Evolutionary conservation across 2,888 invertebrate species (phyloP).

Genomic region (Danaus chrysippus): DNA sequence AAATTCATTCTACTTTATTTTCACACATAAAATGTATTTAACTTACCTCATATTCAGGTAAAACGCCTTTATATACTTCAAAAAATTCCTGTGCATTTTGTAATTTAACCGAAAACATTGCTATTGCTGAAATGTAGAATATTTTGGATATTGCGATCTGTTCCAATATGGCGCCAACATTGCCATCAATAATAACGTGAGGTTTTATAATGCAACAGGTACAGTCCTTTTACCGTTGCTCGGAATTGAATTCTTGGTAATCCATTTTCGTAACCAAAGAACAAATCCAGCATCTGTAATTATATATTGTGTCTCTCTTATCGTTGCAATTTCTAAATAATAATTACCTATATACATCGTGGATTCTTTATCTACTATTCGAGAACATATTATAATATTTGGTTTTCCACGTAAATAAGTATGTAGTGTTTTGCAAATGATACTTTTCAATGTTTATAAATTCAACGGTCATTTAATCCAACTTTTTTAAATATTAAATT

Average conservation of each 20-base stretch:
- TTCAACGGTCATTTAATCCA: too few species aligned
- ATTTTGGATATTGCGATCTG: conserved; percentile 83
- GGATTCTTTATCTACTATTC: too few species aligned
- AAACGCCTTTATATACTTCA: conserved; percentile 93
- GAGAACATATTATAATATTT: too few species aligned
- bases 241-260: conserved; percentile 54
- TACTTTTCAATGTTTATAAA: too few species aligned
- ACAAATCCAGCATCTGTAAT: conserved; percentile 57
- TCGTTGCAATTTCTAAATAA: neutral
- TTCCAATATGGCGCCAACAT: conserved; percentile 85
- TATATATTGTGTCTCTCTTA: neutral
- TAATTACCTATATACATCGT: too few species aligned
- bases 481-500: too few species aligned
- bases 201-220: conserved; percentile 94
- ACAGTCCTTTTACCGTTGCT: conserved; percentile 82
- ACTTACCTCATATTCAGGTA: conserved; percentile 85
- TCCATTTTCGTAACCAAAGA: conserved; percentile 59
- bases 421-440: too few species aligned
- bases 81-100: conserved; percentile 92
- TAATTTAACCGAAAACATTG: conserved; percentile 87
- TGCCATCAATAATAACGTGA: conserved; percentile 88
- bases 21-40: neutral
- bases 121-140: conserved; percentile 88
- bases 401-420: too few species aligned
- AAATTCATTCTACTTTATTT: neutral